Percentiles rank a stretch among this genome's conserved stretches.
Evolutionary conservation across 2,797 vertebrate species (phyloP).

Genomic region (Petrocephalus sullivani): DNA sequence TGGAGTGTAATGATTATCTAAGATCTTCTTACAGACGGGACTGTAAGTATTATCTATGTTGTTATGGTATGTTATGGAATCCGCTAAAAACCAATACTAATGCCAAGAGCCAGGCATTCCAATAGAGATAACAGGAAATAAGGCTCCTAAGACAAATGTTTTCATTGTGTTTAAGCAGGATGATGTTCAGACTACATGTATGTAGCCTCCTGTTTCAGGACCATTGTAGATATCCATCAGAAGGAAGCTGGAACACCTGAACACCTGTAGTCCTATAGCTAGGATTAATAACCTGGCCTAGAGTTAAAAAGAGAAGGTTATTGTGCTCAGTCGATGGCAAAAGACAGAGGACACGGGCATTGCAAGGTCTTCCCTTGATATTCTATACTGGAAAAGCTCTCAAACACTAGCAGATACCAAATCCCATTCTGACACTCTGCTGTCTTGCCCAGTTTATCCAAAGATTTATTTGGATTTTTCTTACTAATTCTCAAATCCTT

Average conservation of each 20-base stretch:
- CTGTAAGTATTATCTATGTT: not conserved
- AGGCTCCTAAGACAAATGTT: not conserved
- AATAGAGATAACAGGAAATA: not conserved
- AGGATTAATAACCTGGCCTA: not conserved
- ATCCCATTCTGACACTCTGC: not conserved
- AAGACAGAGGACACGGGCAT: not conserved
- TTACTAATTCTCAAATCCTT: not conserved
- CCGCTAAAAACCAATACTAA: not conserved
- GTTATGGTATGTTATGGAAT: not conserved
- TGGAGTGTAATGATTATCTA: not conserved
- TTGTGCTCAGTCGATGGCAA: not conserved
- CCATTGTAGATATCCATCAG: not conserved
- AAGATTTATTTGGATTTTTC: not conserved
- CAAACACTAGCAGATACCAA: not conserved
- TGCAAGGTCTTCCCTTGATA: not conserved
- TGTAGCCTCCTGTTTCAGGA: not conserved
- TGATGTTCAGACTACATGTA: not conserved
- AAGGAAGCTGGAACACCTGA: not conserved
- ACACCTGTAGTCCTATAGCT: not conserved
- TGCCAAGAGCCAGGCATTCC: not conserved
- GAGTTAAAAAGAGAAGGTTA: not conserved
- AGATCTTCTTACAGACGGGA: not conserved
- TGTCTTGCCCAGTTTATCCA: not conserved
- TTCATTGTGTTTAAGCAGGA: not conserved
- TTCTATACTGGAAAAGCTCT: not conserved